Conservation (phyloP, 2,797 vertebrate species). For the Oreochromis grahami region DNA sequence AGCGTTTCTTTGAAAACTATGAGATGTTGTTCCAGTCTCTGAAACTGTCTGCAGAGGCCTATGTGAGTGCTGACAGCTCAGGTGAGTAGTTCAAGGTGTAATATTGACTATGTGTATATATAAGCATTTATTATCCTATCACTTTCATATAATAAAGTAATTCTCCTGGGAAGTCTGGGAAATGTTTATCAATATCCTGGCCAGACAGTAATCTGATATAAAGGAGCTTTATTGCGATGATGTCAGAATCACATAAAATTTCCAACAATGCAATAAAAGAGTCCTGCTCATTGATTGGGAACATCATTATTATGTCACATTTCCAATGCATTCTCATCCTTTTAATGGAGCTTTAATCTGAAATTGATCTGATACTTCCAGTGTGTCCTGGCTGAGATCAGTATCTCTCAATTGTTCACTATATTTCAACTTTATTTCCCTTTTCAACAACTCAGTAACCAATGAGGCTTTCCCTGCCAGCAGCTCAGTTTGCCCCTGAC, state of each 20-base stretch:
- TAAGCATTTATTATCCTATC: neutral
- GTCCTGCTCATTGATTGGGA: neutral
- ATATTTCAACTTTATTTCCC: slow-evolving; percentile 21
- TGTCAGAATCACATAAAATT: neutral
- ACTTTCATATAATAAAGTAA: neutral
- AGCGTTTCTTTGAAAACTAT: slow-evolving; percentile 90
- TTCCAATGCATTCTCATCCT: neutral
- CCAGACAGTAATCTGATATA: neutral
- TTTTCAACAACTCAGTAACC: slow-evolving; percentile 34
- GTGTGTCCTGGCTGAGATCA: neutral
- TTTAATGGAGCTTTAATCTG: neutral
- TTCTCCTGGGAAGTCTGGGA: neutral
- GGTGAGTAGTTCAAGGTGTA: slow-evolving; percentile 67
- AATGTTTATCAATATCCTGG: neutral
- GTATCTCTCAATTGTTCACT: neutral
- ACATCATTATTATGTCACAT: neutral
- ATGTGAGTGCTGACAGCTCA: slow-evolving; percentile 84
- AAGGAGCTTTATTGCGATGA: neutral
- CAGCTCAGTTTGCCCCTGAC: slow-evolving; percentile 36
- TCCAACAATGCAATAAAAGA: neutral
- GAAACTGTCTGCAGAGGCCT: slow-evolving; percentile 85
- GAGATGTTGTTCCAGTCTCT: slow-evolving; percentile 87
- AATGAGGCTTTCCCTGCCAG: slow-evolving; percentile 22
- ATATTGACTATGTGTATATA: neutral
- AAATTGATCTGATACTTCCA: neutral